A percentile compares a stretch with the other conserved stretches of the same genome.
Conservation (phyloP, 2,113 vertebrate species). For the Vireo altiloquus region DNA sequence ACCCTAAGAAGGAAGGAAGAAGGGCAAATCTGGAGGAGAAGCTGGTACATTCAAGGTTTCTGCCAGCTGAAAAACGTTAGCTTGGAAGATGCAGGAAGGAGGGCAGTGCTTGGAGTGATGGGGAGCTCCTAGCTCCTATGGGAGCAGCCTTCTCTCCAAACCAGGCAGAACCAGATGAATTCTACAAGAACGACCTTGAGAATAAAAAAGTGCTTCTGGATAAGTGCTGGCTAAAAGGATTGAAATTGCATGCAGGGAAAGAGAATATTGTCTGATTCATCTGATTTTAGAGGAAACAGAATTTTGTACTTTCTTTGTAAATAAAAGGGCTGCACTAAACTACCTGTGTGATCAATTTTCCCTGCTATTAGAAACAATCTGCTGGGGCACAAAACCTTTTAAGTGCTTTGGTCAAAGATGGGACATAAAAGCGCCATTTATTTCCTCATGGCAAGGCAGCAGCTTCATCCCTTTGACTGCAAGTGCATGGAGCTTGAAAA, state of each 20-base stretch:
- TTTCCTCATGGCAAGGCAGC: background rate
- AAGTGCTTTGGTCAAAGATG: constrained; percentile 11
- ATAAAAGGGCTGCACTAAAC: constrained; percentile 28
- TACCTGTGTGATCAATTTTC: constrained; percentile 39
- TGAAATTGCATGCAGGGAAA: background rate
- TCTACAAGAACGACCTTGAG: background rate
- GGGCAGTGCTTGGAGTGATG: background rate
- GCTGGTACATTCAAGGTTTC: background rate
- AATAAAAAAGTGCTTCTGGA: background rate
- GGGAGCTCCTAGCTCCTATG: background rate
- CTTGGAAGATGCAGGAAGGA: background rate
- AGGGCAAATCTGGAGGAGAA: background rate
- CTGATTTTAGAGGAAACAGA: background rate
- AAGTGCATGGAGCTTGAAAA: background rate
- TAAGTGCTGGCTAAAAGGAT: constrained; percentile 18
- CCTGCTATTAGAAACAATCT: constrained; percentile 35
- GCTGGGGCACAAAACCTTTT: constrained; percentile 7
- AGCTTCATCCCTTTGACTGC: background rate
- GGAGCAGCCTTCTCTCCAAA: background rate
- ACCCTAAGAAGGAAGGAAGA: background rate
- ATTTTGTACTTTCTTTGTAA: constrained; percentile 28
- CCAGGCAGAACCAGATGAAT: background rate
- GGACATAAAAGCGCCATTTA: constrained; percentile 13
- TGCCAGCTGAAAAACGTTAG: background rate
- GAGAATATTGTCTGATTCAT: background rate